Base-by-base conservation (phyloP, 2,888 invertebrate genomes). In the Phytoseiulus persimilis region DNA sequence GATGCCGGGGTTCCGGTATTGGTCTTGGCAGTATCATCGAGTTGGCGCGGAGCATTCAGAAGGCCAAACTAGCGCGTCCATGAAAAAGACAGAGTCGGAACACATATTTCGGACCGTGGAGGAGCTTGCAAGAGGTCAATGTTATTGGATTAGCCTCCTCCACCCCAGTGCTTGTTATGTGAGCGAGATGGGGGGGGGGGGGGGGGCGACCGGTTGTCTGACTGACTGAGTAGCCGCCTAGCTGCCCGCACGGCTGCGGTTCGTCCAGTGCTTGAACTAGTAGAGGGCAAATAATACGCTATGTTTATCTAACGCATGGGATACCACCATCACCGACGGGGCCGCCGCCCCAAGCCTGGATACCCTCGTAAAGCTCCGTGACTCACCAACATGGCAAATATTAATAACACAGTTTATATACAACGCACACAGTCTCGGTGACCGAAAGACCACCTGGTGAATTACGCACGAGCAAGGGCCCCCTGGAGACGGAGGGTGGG, bases 301-400 rank as follows among this genome's bases (percentile, higher is more conserved):
- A 65, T 65, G 65, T 65, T 65, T 65, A 65, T 65, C 65, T 65
- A 65, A 65, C 65, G 65, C 65, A 65, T 23, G 18, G 65, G 65
- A 65, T 65, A 65, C 65, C 65, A 65, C 65, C 65, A 28, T 28
- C 65, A 65, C 65, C 65, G 2, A 14, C 46, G 6, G 9, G 14
- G 9, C 14, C 46, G 46, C 46, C 14, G 14, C 46, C 46, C 65
- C 65, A 14, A 28, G 1, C 18, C 23, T 65, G 28, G 65, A 65
- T 65, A 65, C 65, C 65, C 65, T 65, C 65, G 65, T 65, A 65
- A 65, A 65, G 65, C 65, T 65, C 65, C 65, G 65, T 65, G 65
- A 65, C 65, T 65, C 65, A 65, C 65, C 65, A 65, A 65, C 65
- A 65, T 65, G 65, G 65, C 65, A 65, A 65, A 65, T 65, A 65